phyloP scores from a whole-genome alignment of 2,888 invertebrate species.

The Brassicogethes aeneus region DNA sequence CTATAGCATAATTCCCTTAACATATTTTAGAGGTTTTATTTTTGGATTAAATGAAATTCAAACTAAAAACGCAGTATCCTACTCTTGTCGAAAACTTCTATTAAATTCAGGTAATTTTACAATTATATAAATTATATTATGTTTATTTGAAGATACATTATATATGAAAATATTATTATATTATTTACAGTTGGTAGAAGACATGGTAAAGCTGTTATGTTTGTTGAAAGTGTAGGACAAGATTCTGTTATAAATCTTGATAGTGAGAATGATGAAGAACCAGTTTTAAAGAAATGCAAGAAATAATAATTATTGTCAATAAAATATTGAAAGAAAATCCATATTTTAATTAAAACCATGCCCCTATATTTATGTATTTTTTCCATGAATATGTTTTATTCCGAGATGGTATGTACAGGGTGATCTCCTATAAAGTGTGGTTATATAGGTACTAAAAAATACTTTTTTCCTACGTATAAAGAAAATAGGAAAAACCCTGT shows the following conservation, averaged over 20 bases:
- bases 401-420: too few species aligned
- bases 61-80: conserved; percentile 54
- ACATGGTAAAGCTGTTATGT: not conserved
- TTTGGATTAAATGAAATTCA: conserved; percentile 63
- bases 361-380: too few species aligned
- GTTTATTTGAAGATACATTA: not conserved
- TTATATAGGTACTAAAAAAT: too few species aligned
- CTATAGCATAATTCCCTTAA: too few species aligned
- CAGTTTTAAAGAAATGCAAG: not conserved
- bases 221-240: not conserved
- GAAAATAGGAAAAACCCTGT: too few species aligned
- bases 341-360: too few species aligned
- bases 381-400: too few species aligned
- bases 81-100: conserved; percentile 50
- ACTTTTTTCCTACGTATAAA: too few species aligned
- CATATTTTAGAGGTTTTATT: conserved; percentile 52
- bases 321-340: too few species aligned
- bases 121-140: not conserved
- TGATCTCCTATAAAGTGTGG: too few species aligned
- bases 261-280: not conserved
- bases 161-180: not conserved
- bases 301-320: too few species aligned
- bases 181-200: not conserved
- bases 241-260: not conserved
- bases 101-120: conserved; percentile 51